Percentiles rank a stretch among this genome's conserved stretches.
Conservation (phyloP, 2,888 invertebrate genomes). For the Nebria brevicollis region DNA sequence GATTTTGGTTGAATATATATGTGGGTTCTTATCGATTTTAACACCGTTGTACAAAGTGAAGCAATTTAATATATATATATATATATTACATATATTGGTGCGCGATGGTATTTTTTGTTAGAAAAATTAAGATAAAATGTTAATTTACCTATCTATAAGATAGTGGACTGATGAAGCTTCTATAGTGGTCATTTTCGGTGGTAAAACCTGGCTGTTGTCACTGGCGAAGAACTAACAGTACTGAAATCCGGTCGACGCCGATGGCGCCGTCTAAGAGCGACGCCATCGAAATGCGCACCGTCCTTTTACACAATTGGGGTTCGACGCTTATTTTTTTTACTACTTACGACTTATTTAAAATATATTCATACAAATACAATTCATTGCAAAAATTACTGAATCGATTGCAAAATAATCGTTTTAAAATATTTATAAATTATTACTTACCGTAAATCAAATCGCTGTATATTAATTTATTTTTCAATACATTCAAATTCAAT, state of each 20-base stretch:
- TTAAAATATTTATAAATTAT: too few relatives aligned
- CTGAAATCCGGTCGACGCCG: slow-evolving; percentile 29
- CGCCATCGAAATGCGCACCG: slow-evolving; percentile 4
- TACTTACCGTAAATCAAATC: too few relatives aligned
- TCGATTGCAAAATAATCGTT: too few relatives aligned
- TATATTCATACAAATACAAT: too few relatives aligned
- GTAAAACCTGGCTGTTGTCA: background rate
- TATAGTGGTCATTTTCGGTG: slow-evolving; percentile 34
- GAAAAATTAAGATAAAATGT: background rate
- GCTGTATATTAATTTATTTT: too few relatives aligned
- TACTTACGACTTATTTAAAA: background rate
- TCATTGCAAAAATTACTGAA: too few relatives aligned
- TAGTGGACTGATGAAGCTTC: slow-evolving; percentile 30
- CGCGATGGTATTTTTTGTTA: background rate
- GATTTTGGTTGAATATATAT: background rate
- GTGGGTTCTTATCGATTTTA: slow-evolving; percentile 22
- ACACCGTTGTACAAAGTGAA: slow-evolving; percentile 12
- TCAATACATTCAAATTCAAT: too few relatives aligned
- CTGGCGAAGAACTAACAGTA: slow-evolving; percentile 26
- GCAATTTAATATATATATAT: too few relatives aligned
- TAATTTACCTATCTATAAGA: slow-evolving; percentile 28
- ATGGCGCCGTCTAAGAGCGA: slow-evolving; percentile 6
- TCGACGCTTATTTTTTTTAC: background rate
- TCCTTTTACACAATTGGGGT: slow-evolving; percentile 2
- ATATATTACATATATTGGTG: background rate